Conservation (phyloP, 1,140 invertebrate species). For the Centruroides sculpturatus region DNA sequence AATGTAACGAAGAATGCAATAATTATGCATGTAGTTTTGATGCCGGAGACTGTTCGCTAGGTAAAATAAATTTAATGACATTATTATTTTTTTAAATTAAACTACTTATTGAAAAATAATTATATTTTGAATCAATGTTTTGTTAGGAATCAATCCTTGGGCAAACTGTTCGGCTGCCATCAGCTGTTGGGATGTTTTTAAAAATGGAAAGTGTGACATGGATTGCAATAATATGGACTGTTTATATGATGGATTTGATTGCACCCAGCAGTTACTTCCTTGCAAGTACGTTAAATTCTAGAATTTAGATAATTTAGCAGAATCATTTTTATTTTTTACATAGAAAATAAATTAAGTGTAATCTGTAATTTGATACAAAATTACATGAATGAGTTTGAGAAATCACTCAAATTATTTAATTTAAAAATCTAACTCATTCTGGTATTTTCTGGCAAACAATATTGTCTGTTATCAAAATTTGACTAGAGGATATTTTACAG, state of each 20-base stretch:
- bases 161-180: slow-evolving; percentile 72
- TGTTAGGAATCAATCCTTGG: slow-evolving; percentile 60
- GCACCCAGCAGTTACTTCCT: slow-evolving; percentile 55
- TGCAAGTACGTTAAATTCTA: slow-evolving; percentile 48
- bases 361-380: too few species aligned
- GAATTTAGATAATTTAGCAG: too few species aligned
- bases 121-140: background rate
- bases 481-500: too few species aligned
- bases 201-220: slow-evolving; percentile 71
- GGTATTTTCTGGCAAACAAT: too few species aligned
- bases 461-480: too few species aligned
- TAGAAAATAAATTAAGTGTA: too few species aligned
- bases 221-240: slow-evolving; percentile 86
- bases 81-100: background rate
- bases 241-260: slow-evolving; percentile 85
- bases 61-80: slow-evolving; percentile 23
- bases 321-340: too few species aligned
- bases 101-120: too few species aligned
- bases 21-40: slow-evolving; percentile 85
- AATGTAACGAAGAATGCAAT: slow-evolving; percentile 87
- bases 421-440: too few species aligned
- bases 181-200: slow-evolving; percentile 74
- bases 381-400: too few species aligned
- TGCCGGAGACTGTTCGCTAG: slow-evolving; percentile 84
- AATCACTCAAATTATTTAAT: too few species aligned